Evolutionary conservation across 2,113 vertebrate genomes (phyloP).

Genomic region (Promerops cafer): DNA sequence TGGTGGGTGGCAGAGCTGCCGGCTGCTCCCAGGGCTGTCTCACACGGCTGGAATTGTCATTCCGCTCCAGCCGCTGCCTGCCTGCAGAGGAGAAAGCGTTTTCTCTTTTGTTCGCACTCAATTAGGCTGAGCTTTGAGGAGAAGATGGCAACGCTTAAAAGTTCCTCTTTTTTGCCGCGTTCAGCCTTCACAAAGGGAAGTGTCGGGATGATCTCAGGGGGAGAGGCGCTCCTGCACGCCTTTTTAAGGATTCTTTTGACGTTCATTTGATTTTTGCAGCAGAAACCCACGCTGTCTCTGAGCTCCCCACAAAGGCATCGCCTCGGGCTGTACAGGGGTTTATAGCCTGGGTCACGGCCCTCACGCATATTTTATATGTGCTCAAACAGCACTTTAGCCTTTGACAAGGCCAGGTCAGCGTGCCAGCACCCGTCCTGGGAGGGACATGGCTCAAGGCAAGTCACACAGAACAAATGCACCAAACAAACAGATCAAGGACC

Average conservation of each 20-base stretch:
- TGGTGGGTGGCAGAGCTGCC: background rate
- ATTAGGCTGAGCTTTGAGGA: constrained; percentile 49
- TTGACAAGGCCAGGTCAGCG: background rate
- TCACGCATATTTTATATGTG: background rate
- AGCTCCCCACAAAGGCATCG: constrained; percentile 41
- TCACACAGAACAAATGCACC: background rate
- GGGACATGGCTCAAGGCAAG: background rate
- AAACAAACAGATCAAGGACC: background rate
- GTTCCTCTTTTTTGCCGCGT: background rate
- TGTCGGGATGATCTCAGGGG: background rate
- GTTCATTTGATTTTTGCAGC: constrained; percentile 36
- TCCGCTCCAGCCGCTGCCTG: background rate
- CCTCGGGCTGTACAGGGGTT: constrained; percentile 51
- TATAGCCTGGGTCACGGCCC: background rate
- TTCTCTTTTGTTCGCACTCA: constrained; percentile 33
- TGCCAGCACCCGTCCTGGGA: background rate
- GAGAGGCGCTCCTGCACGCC: background rate
- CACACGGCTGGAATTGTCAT: background rate
- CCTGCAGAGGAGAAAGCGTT: background rate
- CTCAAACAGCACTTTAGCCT: background rate
- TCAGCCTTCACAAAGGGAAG: constrained; percentile 18
- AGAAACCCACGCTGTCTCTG: background rate
- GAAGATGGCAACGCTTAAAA: constrained; percentile 5
- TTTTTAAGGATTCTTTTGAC: background rate
- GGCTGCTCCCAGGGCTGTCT: background rate